A percentile compares a stretch with the other conserved stretches of the same genome.
Evolutionary conservation across 1,140 invertebrate genomes (phyloP).

Genomic region (Polypedilum vanderplanki): DNA sequence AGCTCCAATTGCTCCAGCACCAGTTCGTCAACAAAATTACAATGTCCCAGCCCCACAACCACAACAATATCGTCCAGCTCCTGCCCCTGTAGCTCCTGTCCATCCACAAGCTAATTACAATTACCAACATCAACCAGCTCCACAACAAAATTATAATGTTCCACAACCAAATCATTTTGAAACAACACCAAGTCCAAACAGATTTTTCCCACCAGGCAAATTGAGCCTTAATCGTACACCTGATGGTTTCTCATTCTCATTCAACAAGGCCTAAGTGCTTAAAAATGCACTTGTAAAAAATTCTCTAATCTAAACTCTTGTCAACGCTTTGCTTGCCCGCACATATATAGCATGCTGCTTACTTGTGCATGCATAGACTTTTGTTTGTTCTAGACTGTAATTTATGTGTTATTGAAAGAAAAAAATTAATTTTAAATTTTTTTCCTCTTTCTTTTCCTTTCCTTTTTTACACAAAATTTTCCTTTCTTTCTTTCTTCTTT

Average conservation of each 20-base stretch:
- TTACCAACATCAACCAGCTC: too few species aligned
- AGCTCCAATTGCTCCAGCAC: slow-evolving; percentile 43
- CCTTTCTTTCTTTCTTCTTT: not conserved
- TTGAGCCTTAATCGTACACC: slow-evolving; percentile 73
- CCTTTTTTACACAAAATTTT: not conserved
- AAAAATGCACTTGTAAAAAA: not conserved
- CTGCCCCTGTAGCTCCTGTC: slow-evolving; percentile 42
- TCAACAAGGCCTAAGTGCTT: slow-evolving; percentile 54
- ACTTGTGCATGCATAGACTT: slow-evolving; percentile 31
- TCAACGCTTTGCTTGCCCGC: not conserved
- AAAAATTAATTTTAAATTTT: not conserved
- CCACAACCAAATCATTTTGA: slow-evolving; percentile 45
- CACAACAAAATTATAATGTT: slow-evolving; percentile 37
- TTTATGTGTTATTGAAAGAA: slow-evolving; percentile 21
- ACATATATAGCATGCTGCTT: not conserved
- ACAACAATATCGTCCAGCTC: slow-evolving; percentile 38
- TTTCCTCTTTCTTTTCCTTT: not conserved
- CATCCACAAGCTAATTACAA: too few species aligned
- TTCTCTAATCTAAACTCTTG: not conserved
- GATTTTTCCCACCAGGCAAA: slow-evolving; percentile 74
- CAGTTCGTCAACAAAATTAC: slow-evolving; percentile 41
- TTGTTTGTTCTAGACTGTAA: slow-evolving; percentile 35
- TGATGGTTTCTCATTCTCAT: slow-evolving; percentile 74
- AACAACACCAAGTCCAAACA: slow-evolving; percentile 59
- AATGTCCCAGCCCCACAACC: slow-evolving; percentile 43